Conservation (phyloP, 1,140 invertebrate species). For the Drosophila sp. region DNA sequence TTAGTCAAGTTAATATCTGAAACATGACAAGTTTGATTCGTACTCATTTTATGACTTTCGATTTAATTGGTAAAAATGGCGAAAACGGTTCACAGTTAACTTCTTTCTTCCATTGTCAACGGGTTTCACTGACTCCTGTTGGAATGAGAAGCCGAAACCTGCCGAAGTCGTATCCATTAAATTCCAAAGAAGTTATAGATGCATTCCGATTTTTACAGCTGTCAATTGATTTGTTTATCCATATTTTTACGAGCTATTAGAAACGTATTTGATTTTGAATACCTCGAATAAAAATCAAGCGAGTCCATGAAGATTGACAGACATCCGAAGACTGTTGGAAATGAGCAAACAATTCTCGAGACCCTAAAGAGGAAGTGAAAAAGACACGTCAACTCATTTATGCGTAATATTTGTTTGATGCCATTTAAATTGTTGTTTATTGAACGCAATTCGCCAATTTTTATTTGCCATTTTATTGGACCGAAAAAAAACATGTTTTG, state of each 20-base stretch:
- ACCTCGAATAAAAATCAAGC: conserved; percentile 15
- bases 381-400: conserved; percentile 37
- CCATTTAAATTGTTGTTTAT: conserved; percentile 70
- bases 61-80: too few species aligned
- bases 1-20: too few species aligned
- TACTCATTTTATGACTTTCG: too few species aligned
- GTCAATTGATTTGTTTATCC: conserved; percentile 53
- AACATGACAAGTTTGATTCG: too few species aligned
- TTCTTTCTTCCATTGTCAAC: too few species aligned
- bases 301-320: conserved; percentile 43
- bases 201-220: conserved; percentile 29
- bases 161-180: background rate
- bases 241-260: conserved; percentile 41
- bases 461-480: conserved; percentile 41
- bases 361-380: conserved; percentile 27
- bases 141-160: background rate
- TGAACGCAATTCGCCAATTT: conserved; percentile 36
- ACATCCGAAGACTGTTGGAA: conserved; percentile 15
- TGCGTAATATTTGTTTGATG: conserved; percentile 62
- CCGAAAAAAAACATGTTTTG: conserved; percentile 37
- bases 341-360: conserved; percentile 6
- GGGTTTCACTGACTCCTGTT: background rate
- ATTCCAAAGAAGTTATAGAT: background rate
- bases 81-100: too few species aligned
- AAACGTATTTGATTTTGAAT: conserved; percentile 21